A percentile compares a stretch with the other conserved stretches of the same genome.
These are phyloP conservation scores for Leucosticte australis DNA, from an alignment of 2,113 vertebrate genomes.

Conservation along the genomic window DNA sequence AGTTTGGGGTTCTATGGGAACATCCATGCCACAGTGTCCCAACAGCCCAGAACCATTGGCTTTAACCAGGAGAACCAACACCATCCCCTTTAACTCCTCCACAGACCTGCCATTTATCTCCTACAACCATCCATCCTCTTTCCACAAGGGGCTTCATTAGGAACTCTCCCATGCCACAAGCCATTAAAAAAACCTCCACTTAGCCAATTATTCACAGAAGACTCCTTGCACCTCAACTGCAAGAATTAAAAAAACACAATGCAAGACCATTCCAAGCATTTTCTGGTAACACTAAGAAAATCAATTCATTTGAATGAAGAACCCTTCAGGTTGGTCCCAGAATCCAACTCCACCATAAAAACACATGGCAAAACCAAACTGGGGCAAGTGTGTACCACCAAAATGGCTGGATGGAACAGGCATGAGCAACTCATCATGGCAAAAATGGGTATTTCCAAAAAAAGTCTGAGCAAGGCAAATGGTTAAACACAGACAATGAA, in stretches of 20 bases:
- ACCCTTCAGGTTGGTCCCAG: not conserved
- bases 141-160: not conserved
- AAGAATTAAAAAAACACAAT: not conserved
- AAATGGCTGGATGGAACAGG: not conserved
- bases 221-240: not conserved
- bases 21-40: not conserved
- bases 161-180: not conserved
- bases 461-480: not conserved
- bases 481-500: not conserved
- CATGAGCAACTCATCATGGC: not conserved
- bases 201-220: not conserved
- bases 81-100: not conserved
- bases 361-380: not conserved
- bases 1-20: not conserved
- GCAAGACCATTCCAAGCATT: not conserved
- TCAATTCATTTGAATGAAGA: not conserved
- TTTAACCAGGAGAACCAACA: not conserved
- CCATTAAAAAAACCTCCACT: not conserved
- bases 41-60: not conserved
- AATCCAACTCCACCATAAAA: not conserved
- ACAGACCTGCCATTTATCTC: not conserved
- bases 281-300: not conserved
- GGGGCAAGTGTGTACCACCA: not conserved
- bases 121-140: not conserved
- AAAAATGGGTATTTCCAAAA: not conserved